Evolutionary conservation across 2,797 vertebrate genomes (phyloP), one percentile per base, ranked within the genome.

Genomic region (Tamandua tetradactyla): DNA sequence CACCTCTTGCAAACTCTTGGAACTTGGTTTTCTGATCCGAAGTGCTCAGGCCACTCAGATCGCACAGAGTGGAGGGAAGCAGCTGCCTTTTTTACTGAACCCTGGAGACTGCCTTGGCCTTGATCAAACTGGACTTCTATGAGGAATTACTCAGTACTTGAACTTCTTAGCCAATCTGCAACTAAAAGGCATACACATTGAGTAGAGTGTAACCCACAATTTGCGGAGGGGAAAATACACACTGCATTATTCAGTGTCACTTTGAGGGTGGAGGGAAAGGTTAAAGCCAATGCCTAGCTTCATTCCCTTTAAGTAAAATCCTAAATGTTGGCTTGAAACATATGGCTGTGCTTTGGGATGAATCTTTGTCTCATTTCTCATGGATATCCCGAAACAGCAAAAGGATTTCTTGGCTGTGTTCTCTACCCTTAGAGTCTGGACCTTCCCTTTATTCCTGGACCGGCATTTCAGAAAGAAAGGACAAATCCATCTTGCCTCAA

Each of bases 231-330:
- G 42, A 37, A 27, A 12, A 1, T 0, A 4, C 83, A 68, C 2
- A 14, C 68, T 91, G 71, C 55, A 61, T 94, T 87, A 91, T 81
- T 89, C 95, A 87, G 91, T 55, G 92, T 82, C 22, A 11, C 57
- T 32, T 4, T 22, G n/a, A 22, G 20, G 79, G 71, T 15, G 64
- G 32, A 69, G 61, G 17, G 40, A 62, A 78, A 94, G 94, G 87
- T 71, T 30, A 79, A n/a, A 23, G 37, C 49, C 69, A 23, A 7
- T 14, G 75, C 62, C 62, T 62, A 9, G 22, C 91, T 82, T 71
- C 68, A 44, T 32, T 68, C 71, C 87, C 91, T 86, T 22, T 9
- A 90, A 92, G 78, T 42, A 37, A 87, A 89, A 66, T 62, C 87
- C 30, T 55, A 47, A 76, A 35, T 64, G 83, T 87, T 93, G 93